Evolutionary conservation across 2,113 vertebrate genomes (phyloP), one percentile per base, ranked within the genome.

Genomic region (Peromyscus californicus): DNA sequence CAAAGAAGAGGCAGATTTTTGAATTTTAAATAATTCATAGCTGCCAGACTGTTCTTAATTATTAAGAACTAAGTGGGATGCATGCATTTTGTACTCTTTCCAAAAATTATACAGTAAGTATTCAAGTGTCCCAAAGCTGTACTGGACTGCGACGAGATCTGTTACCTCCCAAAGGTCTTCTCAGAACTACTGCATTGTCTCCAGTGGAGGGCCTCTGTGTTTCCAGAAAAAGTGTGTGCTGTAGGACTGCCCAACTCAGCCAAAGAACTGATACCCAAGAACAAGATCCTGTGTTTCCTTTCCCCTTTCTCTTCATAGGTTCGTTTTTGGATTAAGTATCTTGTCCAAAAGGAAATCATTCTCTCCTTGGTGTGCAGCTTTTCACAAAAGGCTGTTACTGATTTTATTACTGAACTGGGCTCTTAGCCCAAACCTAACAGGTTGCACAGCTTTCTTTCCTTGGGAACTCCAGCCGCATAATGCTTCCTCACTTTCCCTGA

Each of bases 161-260:
- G 4, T 4, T 79, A 45, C 24, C 21, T 42, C 16, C 16, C 36
- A 76, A 31, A 51, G 26, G 1, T 31, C 8, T 15, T 76, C 24
- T 33, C 33, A 42, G 9, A 16, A 6, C 0, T 3, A 0, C 5
- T 59, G 4, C 8, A 12, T 22, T 65, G 22, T 45, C 21, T 33
- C 0, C 5, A 9, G 54, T 24, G 29, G 36, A 6, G 24, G 33
- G 26, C 13, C 10, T 16, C 1, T 36, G 22, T n/a, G 22, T 42
- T 29, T 12, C 74, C 19, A 61, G 24, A 10, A 36, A 7, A n/a
- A 9, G 0, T 33, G 1, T 42, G 12, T 57, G 36, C 48, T 51
- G 0, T 36, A 5, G 16, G 0, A 24, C 42, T 31, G n/a, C n/a
- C 67, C n/a, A 5, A 11, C 24, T 29, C 36, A 29, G 4, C 21